Base-by-base conservation (phyloP, 2,113 vertebrate species). In the Nothoprocta pentlandii region DNA sequence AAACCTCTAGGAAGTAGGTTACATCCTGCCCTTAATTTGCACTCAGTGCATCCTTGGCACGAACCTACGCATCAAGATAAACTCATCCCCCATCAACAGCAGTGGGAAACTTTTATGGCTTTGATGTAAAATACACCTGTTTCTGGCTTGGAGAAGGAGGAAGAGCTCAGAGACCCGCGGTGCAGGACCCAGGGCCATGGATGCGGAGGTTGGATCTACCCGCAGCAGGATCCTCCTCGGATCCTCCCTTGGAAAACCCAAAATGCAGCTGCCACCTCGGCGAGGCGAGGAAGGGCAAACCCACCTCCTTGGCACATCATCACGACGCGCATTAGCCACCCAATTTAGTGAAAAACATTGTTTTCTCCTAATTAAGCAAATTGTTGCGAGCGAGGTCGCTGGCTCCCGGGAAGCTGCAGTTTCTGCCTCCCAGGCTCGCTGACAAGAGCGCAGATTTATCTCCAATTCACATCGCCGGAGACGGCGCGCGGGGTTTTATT, bases 281-380 rank as follows among this genome's bases (percentile, higher is more conserved):
- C 84, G 22, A 2, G 1, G 70, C 4, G 4, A 53, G 20, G 3
- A 20, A 90, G 76, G 85, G 85, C 88, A 54, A 71, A 64, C 8
- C 68, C 75, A 4, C 82, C 36, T 92, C 84, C 77, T 77, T 47
- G 70, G 80, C 76, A 89, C 78, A 44, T 51, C 7, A 34, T 71
- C 59, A 73, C 26, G 83, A 54, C 67, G 47, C 16, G 12, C 94
- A 51, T 80, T 70, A 76, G 46, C 80, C 88, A 78, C 88, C 49
- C 86, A 53, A 87, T 89, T 84, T 73, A 84, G 92, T 67, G 90
- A 68, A 64, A 90, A 92, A 86, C 66, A 78, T 30, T 44, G 69
- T 82, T 87, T 92, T 76, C 92, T 90, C 90, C 90, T 92, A 92
- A 94, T 95, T 83, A 95, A 80, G 80, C 83, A 86, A 85, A 81